These are phyloP conservation scores for Brenthis ino DNA, from an alignment of 2,888 invertebrate species.

Conservation along the genomic window DNA sequence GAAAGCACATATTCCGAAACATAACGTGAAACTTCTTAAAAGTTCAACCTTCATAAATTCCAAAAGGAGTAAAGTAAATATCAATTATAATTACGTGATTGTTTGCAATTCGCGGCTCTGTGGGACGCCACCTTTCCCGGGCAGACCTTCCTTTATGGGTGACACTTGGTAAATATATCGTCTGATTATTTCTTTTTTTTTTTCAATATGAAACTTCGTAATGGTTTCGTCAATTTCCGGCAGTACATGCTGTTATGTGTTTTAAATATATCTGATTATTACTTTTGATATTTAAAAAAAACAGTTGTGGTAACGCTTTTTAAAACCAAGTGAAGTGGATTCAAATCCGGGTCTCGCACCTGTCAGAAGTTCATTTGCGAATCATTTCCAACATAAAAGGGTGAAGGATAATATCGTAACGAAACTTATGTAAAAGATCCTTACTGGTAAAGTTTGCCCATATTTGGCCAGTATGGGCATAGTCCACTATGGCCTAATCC, in stretches of 20 bases:
- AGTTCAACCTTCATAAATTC: constrained; percentile 33
- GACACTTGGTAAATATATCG: constrained; percentile 26
- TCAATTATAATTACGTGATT: constrained; percentile 35
- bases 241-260: neutral
- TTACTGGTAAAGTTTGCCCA: too few relatives aligned
- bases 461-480: too few relatives aligned
- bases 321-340: too few relatives aligned
- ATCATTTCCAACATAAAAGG: too few relatives aligned
- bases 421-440: too few relatives aligned
- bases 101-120: constrained; percentile 27
- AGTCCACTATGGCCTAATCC: too few relatives aligned
- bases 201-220: neutral
- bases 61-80: constrained; percentile 33
- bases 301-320: too few relatives aligned
- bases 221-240: neutral
- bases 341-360: too few relatives aligned
- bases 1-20: constrained; percentile 28
- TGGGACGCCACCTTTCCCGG: constrained; percentile 28
- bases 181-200: constrained; percentile 14
- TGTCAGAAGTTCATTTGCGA: too few relatives aligned
- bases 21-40: constrained; percentile 24
- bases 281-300: too few relatives aligned
- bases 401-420: too few relatives aligned
- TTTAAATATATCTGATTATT: neutral
- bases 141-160: constrained; percentile 22